These are phyloP conservation scores for Thryonomys swinderianus DNA, from an alignment of 2,113 vertebrate genomes.

Conservation along the genomic window DNA sequence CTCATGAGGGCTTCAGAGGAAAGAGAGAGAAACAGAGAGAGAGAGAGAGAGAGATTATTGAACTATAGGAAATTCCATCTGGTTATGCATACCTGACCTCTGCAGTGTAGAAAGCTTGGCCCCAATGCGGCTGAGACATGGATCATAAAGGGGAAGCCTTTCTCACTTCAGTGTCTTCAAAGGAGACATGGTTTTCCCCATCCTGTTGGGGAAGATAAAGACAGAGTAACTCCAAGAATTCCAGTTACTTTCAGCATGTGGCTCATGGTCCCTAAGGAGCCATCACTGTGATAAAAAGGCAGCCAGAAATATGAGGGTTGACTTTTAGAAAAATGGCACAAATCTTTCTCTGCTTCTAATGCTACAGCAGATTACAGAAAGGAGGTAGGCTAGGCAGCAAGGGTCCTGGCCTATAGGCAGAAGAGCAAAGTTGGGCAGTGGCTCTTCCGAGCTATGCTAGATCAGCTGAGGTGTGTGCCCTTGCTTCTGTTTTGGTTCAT, in stretches of 20 bases:
- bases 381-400: not conserved
- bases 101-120: not conserved
- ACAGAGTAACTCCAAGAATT: not conserved
- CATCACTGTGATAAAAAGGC: not conserved
- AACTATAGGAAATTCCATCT: not conserved
- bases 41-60: not conserved
- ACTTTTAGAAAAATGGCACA: not conserved
- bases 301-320: not conserved
- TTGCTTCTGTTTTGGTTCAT: not conserved
- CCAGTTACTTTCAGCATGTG: not conserved
- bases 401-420: not conserved
- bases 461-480: not conserved
- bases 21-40: no score
- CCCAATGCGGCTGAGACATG: not conserved
- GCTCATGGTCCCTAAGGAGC: not conserved
- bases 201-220: not conserved
- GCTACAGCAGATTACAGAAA: not conserved
- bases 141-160: not conserved
- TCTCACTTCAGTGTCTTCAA: not conserved
- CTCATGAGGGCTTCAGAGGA: not conserved
- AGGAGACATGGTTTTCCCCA: not conserved
- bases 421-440: not conserved
- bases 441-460: not conserved
- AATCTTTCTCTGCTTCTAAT: not conserved
- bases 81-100: not conserved